Percentiles rank a stretch among this genome's conserved stretches.
Conservation (phyloP, 2,113 vertebrate genomes). For the Clarias batrachus region DNA sequence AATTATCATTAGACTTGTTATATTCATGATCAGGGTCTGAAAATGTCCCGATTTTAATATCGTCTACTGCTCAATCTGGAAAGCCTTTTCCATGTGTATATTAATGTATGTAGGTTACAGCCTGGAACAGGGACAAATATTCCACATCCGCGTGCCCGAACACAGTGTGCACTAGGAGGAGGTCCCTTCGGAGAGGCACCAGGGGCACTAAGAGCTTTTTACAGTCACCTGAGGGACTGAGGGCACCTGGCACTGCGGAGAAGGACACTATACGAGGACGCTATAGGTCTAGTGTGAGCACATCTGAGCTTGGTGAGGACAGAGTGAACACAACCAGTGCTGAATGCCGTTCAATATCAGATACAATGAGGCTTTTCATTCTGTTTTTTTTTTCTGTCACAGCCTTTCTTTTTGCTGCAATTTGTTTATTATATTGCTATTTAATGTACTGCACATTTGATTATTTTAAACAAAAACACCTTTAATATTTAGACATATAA, state of each 20-base stretch:
- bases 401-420: not conserved
- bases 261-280: slow-evolving; percentile 1
- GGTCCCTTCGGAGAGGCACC: not conserved
- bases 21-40: not conserved
- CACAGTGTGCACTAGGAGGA: not conserved
- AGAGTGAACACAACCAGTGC: not conserved
- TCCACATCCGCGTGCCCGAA: not conserved
- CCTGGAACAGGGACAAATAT: not conserved
- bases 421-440: not conserved
- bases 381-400: no score
- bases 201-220: not conserved
- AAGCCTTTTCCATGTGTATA: not conserved
- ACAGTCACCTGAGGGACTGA: slow-evolving; percentile 7
- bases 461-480: not conserved
- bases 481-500: not conserved
- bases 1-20: slow-evolving; percentile 1
- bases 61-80: not conserved
- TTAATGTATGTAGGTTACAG: not conserved
- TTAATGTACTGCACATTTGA: not conserved
- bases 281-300: not conserved
- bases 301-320: not conserved
- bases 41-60: not conserved
- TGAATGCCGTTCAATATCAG: not conserved
- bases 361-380: not conserved
- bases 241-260: not conserved